phyloP scores from a whole-genome alignment of 2,113 vertebrate species.

The Notarius quadriscutis region DNA sequence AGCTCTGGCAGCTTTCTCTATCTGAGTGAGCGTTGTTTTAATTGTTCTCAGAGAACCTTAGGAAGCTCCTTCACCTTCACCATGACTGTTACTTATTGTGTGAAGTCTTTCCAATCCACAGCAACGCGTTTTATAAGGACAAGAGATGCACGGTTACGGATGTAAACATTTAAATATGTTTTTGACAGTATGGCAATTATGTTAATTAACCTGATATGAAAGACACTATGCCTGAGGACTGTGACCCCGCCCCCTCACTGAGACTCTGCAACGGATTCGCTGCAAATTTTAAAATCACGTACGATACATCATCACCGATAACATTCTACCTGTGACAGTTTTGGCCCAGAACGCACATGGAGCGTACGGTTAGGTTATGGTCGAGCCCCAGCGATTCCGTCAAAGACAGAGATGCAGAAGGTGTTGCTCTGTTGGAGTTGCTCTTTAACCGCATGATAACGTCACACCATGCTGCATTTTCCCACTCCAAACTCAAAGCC shows the following conservation, averaged over 20 bases:
- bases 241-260: background rate
- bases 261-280: background rate
- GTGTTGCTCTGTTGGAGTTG: background rate
- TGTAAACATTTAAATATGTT: background rate
- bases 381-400: background rate
- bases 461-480: slow-evolving; percentile 36
- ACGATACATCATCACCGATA: too few species aligned
- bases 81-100: background rate
- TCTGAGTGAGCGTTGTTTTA: too few species aligned
- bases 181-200: too few species aligned
- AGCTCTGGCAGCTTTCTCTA: background rate
- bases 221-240: background rate
- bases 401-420: background rate
- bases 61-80: background rate
- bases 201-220: background rate
- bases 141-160: background rate
- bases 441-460: background rate
- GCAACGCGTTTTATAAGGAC: too few species aligned
- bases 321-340: background rate
- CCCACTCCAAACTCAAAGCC: slow-evolving; percentile 36
- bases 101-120: background rate
- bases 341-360: background rate
- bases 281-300: too few species aligned
- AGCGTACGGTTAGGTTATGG: background rate
- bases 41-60: background rate